A percentile compares a stretch with the other conserved stretches of the same genome.
Conservation (phyloP, 2,113 vertebrate species). For the Petrocephalus microphthalmus region DNA sequence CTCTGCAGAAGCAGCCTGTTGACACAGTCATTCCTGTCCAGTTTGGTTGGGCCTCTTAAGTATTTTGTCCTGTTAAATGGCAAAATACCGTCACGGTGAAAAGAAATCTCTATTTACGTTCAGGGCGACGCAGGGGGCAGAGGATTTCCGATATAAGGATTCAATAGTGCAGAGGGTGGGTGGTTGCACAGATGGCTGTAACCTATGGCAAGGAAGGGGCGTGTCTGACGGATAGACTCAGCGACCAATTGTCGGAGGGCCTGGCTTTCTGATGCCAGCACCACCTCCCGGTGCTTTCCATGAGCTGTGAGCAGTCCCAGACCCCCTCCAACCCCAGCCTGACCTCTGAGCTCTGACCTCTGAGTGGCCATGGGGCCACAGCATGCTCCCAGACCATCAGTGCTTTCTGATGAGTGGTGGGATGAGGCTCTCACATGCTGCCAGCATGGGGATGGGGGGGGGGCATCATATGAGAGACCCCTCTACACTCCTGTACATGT, state of each 20-base stretch:
- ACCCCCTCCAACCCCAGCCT: not conserved
- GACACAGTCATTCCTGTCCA: constrained; percentile 18
- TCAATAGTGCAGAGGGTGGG: not conserved
- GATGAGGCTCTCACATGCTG: not conserved
- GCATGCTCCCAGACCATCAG: not conserved
- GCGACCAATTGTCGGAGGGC: not conserved
- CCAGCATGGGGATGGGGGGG: not conserved
- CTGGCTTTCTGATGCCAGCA: not conserved
- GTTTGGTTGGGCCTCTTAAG: constrained; percentile 10
- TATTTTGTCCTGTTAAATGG: not conserved
- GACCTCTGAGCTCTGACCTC: not conserved
- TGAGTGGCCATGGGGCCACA: not conserved
- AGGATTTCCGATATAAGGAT: constrained; percentile 17
- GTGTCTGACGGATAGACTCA: not conserved
- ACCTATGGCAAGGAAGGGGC: not conserved
- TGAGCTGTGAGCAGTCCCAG: not conserved
- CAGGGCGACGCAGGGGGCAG: not conserved
- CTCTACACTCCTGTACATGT: not conserved
- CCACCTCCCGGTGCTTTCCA: not conserved
- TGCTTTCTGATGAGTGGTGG: not conserved
- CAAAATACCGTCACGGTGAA: not conserved
- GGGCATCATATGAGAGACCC: not conserved
- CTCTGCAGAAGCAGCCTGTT: not conserved
- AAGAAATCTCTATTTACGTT: constrained; percentile 5
- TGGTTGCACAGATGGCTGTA: not conserved